Conservation (phyloP, 1,140 invertebrate genomes). For the Vanessa atalanta region DNA sequence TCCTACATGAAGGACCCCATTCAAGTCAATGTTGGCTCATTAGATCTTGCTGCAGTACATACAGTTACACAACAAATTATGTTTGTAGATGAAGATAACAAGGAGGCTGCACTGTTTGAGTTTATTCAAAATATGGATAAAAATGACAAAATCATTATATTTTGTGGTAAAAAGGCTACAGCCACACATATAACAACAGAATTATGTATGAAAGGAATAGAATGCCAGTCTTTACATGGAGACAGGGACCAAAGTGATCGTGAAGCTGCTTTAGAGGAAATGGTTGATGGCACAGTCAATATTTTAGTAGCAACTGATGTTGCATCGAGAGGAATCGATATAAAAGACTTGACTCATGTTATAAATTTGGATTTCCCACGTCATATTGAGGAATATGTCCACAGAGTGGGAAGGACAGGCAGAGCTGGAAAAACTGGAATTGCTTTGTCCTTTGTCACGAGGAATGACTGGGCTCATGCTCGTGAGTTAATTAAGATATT, state of each 20-base stretch:
- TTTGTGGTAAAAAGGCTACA: constrained; percentile 91
- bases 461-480: constrained; percentile 89
- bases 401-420: constrained; percentile 93
- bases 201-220: constrained; percentile 84
- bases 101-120: constrained; percentile 74
- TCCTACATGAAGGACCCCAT: constrained; percentile 94
- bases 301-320: constrained; percentile 98
- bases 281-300: constrained; percentile 86
- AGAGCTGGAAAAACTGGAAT: constrained; percentile 91
- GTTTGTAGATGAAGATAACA: constrained; percentile 87
- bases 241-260: constrained; percentile 92
- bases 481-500: constrained; percentile 91
- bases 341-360: constrained; percentile 93
- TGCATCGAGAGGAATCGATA: constrained; percentile 94
- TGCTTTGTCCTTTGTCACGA: constrained; percentile 90
- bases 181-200: constrained; percentile 92
- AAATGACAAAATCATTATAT: constrained; percentile 92
- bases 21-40: constrained; percentile 92
- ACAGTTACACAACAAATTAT: constrained; percentile 89
- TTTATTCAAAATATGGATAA: constrained; percentile 84
- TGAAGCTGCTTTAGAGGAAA: constrained; percentile 91
- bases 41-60: constrained; percentile 92
- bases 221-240: constrained; percentile 92
- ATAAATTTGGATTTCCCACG: constrained; percentile 94
- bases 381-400: constrained; percentile 96